Evolutionary conservation across 2,797 vertebrate genomes (phyloP), one percentile per base, ranked within the genome.

Genomic region (Brotula barbata): DNA sequence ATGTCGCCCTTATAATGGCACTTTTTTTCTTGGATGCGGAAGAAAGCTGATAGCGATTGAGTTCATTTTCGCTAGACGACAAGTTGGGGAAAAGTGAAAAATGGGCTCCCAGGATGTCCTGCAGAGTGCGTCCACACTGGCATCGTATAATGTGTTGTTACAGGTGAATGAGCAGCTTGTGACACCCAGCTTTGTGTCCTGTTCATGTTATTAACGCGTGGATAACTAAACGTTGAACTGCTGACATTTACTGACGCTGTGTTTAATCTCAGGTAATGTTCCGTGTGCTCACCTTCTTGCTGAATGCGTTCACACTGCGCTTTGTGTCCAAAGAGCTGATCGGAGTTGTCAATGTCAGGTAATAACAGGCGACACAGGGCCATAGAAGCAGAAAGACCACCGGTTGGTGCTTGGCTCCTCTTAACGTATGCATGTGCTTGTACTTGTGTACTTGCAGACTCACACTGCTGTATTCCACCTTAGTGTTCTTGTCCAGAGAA

Each of bases 271-370:
- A 99, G 97, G 93, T 97, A 74, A 82, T 94, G 88, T 98, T 98
- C 83, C 94, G 97, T 2, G 64, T 91, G 45, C 87, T 96, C 72
- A 96, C 96, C 25, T 99, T 98, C 79, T 76, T 92, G 45, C 84
- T 99, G 74, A 99, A 99, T 71, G 96, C 95, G 0, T 98, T 98
- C 86, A 95, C 95, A 0, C 89, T 99, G 64, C 93, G 96, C n/a
- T 96, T 94, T 71, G 93, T 99, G 21, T 97, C 96, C 51, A 94
- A 93, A 66, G 96, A 98, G 83, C 88, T 95, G 6, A 82, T 99
- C 54, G 97, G 97, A 0, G 87, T 99, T 7, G 97, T 98, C 34
- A 97, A 94, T 57, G 97, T 99, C 60, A 94, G 97, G 97, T 98
- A 87, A 87, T 39, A n/a, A 14, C 13, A 28, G 25, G n/a, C n/a